Base-by-base conservation (phyloP, 2,888 invertebrate species). In the Leuctra nigra region DNA sequence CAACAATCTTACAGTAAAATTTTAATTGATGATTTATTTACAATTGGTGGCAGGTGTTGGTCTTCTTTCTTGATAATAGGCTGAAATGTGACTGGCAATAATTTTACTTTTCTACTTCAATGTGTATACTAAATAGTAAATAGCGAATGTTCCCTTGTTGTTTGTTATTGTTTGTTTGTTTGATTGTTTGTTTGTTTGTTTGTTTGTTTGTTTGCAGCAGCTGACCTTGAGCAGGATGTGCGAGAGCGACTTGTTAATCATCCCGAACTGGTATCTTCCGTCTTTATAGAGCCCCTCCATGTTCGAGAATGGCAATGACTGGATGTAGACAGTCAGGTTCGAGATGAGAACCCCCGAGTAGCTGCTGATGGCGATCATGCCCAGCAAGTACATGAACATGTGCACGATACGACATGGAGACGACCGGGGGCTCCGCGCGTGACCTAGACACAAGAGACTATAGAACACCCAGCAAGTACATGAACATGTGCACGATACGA, bases 261-360 rank as follows among this genome's bases (percentile, higher is more conserved):
- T 50, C 4, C 50, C 50, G 35, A 50, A 35, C 18, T 33, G 18
- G 20, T 35, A 50, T 2, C 33, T 16, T 18, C 16, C 18, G 3
- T 18, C n/a, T n/a, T 35, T 33, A 23, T 50, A 33, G 2, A 50
- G 33, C 35, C 22, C 20, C 2, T 33, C 33, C 50, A 50, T 50
- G 22, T 18, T 20, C 35, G 33, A 33, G 35, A 50, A 50, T 9
- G 50, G 50, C 13, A 50, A 16, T n/a, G 35, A 18, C 20, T 6
- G 33, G 16, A 20, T 20, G 35, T 20, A 33, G 33, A 50, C 2
- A 1, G 50, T 50, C 18, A 50, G 50, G 50, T 50, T 50, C 13
- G 50, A 50, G 29, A 50, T 35, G 33, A 50, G 50, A 11, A 33
- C 33, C 16, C 50, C 50, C 29, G 50, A 50, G 50, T 50, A 50